Percentiles rank a stretch among this genome's conserved stretches.
Evolutionary conservation across 2,797 vertebrate species (phyloP).

Genomic region (Acanthiza pusilla): DNA sequence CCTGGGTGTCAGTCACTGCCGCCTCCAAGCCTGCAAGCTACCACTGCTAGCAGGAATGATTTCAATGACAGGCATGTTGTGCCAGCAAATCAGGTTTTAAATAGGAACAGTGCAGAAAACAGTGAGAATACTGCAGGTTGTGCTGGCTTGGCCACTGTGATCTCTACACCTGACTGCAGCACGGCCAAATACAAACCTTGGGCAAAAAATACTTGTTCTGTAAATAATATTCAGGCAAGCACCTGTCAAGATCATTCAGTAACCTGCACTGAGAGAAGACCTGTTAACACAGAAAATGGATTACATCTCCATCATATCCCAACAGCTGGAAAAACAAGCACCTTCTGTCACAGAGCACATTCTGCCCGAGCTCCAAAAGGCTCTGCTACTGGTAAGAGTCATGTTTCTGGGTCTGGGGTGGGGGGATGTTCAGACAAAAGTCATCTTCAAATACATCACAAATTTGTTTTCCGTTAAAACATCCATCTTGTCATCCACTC

Average conservation of each 20-base stretch:
- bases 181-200: constrained; percentile 49
- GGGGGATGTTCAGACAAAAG: background rate
- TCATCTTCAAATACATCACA: background rate
- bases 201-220: constrained; percentile 42
- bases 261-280: constrained; percentile 49
- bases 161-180: constrained; percentile 50
- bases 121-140: constrained; percentile 3
- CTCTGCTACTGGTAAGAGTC: constrained; percentile 73
- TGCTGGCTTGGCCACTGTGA: constrained; percentile 53
- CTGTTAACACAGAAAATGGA: constrained; percentile 65
- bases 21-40: constrained; percentile 46
- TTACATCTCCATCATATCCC: constrained; percentile 73
- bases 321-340: constrained; percentile 83
- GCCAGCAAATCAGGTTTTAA: constrained; percentile 32
- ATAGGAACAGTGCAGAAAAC: constrained; percentile 43
- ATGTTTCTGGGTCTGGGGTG: background rate
- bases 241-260: constrained; percentile 55
- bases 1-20: constrained; percentile 10
- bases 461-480: constrained; percentile 9
- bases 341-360: constrained; percentile 74
- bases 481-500: background rate
- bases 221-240: background rate
- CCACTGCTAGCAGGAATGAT: background rate
- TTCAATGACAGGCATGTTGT: constrained; percentile 36
- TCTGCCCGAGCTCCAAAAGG: constrained; percentile 73